Evolutionary conservation across 2,113 vertebrate genomes (phyloP).

Genomic region (Ammodytes dubius): DNA sequence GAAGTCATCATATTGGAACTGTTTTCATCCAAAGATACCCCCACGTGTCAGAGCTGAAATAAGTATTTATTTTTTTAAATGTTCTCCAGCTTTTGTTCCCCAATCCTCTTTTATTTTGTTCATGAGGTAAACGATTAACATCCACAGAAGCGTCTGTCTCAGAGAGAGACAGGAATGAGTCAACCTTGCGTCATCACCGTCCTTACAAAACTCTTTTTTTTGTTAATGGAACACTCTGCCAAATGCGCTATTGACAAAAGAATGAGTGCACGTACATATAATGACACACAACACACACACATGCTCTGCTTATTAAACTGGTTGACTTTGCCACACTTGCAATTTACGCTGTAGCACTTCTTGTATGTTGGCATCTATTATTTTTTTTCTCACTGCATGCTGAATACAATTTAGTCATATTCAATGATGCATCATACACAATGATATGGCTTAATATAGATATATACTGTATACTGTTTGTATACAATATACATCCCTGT

Average conservation of each 20-base stretch:
- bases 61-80: neutral
- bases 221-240: neutral
- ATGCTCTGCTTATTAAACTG: too few relatives aligned
- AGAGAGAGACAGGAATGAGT: neutral
- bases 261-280: neutral
- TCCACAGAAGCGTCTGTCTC: neutral
- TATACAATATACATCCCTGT: neutral
- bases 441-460: neutral
- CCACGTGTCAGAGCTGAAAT: neutral
- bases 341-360: too few relatives aligned
- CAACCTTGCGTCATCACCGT: slow-evolving; percentile 12
- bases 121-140: neutral
- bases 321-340: too few relatives aligned
- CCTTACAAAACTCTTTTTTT: neutral
- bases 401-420: neutral
- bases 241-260: neutral
- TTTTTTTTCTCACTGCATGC: neutral
- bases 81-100: neutral
- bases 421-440: neutral
- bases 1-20: slow-evolving; percentile 1
- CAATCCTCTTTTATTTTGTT: neutral
- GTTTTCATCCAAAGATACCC: neutral
- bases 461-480: neutral
- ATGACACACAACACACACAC: too few relatives aligned
- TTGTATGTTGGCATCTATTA: too few relatives aligned